Conservation (phyloP, 2,797 vertebrate species). For the Aldrovandia affinis region DNA sequence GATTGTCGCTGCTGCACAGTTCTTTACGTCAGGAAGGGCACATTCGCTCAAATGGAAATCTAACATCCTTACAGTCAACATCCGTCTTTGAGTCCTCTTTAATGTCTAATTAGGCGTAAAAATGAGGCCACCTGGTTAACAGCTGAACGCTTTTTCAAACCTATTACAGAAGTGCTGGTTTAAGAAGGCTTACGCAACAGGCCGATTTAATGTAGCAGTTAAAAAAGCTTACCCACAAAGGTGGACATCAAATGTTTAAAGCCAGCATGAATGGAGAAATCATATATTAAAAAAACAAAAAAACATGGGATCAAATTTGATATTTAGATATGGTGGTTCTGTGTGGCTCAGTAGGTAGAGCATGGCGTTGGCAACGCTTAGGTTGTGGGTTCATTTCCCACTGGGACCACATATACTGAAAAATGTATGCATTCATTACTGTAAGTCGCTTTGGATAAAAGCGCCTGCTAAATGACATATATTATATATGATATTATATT, state of each 20-base stretch:
- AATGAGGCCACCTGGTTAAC: not conserved
- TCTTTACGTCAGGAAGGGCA: not conserved
- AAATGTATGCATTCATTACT: too few species aligned
- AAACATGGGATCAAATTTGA: not conserved
- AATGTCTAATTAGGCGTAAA: not conserved
- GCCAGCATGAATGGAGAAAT: not conserved
- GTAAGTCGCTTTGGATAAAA: too few species aligned
- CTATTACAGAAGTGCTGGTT: not conserved
- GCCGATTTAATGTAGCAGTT: not conserved
- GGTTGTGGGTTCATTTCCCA: too few species aligned
- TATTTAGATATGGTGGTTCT: not conserved
- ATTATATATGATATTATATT: too few species aligned
- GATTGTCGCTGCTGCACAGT: not conserved
- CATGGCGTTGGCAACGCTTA: too few species aligned
- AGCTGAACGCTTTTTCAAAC: not conserved
- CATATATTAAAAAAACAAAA: conserved; percentile 6
- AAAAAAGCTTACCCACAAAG: not conserved
- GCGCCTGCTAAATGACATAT: too few species aligned
- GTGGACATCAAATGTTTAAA: not conserved
- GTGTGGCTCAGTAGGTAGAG: too few species aligned
- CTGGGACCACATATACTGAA: too few species aligned
- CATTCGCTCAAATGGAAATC: not conserved
- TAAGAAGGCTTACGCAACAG: not conserved
- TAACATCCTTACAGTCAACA: not conserved
- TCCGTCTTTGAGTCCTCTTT: not conserved